Evolutionary conservation across 2,797 vertebrate genomes (phyloP).

Genomic region (Mormyrus proboscirostris): DNA sequence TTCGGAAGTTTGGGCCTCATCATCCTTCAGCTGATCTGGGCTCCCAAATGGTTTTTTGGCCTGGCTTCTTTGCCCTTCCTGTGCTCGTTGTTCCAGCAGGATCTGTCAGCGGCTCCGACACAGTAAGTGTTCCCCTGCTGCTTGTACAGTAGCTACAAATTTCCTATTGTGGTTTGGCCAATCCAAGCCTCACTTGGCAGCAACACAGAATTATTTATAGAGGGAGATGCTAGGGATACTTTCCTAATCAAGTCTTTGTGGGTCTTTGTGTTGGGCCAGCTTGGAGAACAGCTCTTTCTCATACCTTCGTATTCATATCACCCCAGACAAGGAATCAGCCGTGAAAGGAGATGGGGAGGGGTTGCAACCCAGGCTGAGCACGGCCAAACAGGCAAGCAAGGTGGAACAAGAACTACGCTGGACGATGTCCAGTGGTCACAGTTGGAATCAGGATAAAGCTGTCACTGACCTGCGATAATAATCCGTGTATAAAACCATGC

Average conservation of each 20-base stretch:
- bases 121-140: neutral
- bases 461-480: neutral
- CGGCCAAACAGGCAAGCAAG: neutral
- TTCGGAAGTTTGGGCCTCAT: constrained; percentile 24
- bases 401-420: neutral
- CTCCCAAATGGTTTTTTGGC: neutral
- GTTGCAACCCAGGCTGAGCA: constrained; percentile 2
- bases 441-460: neutral
- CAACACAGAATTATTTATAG: constrained; percentile 62
- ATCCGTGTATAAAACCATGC: neutral
- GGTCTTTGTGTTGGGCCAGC: neutral
- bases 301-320: constrained; percentile 11
- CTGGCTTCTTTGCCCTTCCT: neutral
- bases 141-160: neutral
- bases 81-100: neutral
- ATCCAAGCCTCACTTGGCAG: constrained; percentile 22
- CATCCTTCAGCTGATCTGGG: constrained; percentile 6
- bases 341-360: neutral
- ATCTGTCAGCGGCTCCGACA: constrained; percentile 6
- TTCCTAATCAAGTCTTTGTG: constrained; percentile 55
- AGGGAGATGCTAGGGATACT: constrained; percentile 53
- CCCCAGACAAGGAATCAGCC: neutral
- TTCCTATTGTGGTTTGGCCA: constrained; percentile 13
- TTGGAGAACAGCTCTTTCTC: constrained; percentile 8
- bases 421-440: neutral